Evolutionary conservation across 2,113 vertebrate genomes (phyloP).

Genomic region (Fulica atra): DNA sequence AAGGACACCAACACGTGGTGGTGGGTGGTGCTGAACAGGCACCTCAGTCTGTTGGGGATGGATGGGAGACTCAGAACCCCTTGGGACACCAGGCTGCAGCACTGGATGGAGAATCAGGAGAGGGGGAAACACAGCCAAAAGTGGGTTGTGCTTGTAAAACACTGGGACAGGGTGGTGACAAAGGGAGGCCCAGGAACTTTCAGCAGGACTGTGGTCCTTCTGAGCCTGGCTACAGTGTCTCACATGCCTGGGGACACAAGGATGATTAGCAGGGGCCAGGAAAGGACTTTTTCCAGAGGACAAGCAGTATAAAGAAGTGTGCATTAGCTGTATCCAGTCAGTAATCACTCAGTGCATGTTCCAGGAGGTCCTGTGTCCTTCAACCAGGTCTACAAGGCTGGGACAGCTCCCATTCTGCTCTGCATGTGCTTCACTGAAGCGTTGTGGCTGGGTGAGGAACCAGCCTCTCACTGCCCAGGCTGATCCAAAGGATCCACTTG

Average conservation of each 20-base stretch:
- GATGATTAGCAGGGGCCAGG: background rate
- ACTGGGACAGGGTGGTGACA: background rate
- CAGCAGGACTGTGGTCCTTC: background rate
- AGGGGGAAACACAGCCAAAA: accelerated
- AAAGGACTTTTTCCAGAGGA: background rate
- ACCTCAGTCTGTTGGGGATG: background rate
- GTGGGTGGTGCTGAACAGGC: background rate
- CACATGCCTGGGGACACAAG: too few relatives aligned
- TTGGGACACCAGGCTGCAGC: background rate
- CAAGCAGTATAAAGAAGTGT: background rate
- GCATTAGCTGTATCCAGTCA: background rate
- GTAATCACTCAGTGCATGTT: too few relatives aligned
- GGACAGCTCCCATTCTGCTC: background rate
- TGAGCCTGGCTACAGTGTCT: background rate
- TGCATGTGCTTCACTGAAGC: background rate
- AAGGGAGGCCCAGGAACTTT: background rate
- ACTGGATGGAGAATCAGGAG: background rate
- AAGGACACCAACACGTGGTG: too few relatives aligned
- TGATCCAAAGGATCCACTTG: background rate
- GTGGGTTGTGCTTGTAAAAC: accelerated
- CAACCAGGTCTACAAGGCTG: background rate
- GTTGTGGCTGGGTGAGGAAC: background rate
- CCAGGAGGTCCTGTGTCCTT: background rate
- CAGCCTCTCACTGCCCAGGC: background rate
- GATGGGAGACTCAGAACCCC: accelerated